Percentiles rank a stretch among this genome's conserved stretches.
Conservation (phyloP, 2,797 vertebrate genomes). For the Astyanax mexicanus region DNA sequence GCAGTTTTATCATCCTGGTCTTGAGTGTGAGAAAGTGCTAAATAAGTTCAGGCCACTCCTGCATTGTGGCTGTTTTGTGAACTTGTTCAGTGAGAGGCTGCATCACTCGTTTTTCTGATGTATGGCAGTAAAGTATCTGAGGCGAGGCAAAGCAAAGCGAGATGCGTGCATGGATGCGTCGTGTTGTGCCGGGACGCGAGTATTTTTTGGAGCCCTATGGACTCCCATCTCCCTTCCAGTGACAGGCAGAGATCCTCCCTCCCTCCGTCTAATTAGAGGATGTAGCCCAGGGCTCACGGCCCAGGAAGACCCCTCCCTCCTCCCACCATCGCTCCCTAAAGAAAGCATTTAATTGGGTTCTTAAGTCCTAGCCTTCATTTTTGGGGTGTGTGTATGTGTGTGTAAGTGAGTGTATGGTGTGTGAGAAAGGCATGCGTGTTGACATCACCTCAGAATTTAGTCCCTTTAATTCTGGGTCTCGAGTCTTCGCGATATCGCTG, state of each 20-base stretch:
- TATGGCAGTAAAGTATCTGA: conserved; percentile 70
- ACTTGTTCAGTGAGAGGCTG: neutral
- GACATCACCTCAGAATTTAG: conserved; percentile 77
- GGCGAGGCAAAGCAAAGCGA: neutral
- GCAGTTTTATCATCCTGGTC: too few relatives aligned
- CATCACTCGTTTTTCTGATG: conserved; percentile 66
- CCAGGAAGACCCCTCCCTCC: conserved; percentile 81
- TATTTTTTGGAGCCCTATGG: conserved; percentile 81
- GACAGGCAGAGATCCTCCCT: conserved; percentile 83
- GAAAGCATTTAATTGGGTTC: conserved; percentile 86
- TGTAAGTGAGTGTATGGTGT: conserved; percentile 78
- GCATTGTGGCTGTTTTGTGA: neutral
- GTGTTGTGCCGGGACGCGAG: conserved; percentile 74
- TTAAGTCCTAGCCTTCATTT: conserved; percentile 85
- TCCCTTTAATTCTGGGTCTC: conserved; percentile 55
- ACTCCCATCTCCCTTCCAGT: conserved; percentile 82
- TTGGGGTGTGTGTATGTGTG: conserved; percentile 75
- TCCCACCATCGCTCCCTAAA: conserved; percentile 82
- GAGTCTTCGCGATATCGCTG: conserved; percentile 12
- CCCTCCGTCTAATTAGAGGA: conserved; percentile 84
- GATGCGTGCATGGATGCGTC: conserved; percentile 77
- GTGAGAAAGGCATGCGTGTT: conserved; percentile 65
- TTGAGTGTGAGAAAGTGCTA: too few relatives aligned
- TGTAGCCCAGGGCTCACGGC: conserved; percentile 84
- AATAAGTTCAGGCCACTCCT: neutral